Evolutionary conservation across 2,113 vertebrate species (phyloP).

Genomic region (Phaetusa simplex): DNA sequence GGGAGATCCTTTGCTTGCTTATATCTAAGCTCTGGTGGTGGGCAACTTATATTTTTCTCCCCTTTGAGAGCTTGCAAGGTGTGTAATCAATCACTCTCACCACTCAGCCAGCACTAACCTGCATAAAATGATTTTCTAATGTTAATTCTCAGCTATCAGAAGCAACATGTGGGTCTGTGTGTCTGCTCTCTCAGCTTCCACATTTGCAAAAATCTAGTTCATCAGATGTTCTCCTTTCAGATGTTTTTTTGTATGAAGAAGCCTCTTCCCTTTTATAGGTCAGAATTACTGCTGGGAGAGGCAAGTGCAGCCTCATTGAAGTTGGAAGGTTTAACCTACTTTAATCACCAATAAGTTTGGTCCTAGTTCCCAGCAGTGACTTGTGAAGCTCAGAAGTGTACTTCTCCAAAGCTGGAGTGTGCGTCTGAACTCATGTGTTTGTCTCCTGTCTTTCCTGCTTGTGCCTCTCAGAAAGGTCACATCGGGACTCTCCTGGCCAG

Average conservation of each 20-base stretch:
- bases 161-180: background rate
- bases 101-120: background rate
- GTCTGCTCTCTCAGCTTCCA: background rate
- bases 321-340: background rate
- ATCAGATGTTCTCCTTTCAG: background rate
- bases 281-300: background rate
- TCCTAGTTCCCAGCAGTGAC: background rate
- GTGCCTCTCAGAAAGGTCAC: background rate
- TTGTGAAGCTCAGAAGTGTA: background rate
- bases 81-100: background rate
- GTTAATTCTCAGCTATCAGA: background rate
- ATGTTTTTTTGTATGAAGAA: background rate
- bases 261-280: background rate
- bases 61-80: background rate
- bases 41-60: background rate
- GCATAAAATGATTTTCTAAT: background rate
- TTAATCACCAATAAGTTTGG: background rate
- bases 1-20: background rate
- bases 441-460: background rate
- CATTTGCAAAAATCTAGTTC: background rate
- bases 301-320: background rate
- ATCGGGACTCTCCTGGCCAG: background rate
- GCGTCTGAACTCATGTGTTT: fast-evolving
- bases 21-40: background rate
- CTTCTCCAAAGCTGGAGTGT: background rate